These are phyloP conservation scores for Meloe dianella DNA, from an alignment of 2,888 invertebrate species.

Conservation along the genomic window DNA sequence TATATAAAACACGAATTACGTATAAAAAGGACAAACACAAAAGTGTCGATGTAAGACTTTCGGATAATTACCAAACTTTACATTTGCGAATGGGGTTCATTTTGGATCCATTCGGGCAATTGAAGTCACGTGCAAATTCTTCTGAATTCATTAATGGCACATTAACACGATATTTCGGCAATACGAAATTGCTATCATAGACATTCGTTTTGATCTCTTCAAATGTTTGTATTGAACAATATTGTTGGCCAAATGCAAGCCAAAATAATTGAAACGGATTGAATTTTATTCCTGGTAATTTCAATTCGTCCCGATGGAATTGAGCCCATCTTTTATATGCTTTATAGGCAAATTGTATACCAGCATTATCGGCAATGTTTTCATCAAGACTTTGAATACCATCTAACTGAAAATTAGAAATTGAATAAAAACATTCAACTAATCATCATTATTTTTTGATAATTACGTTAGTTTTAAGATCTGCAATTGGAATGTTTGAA, in stretches of 20 bases:
- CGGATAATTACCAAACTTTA: slow-evolving; percentile 36
- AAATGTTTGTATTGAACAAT: slow-evolving; percentile 55
- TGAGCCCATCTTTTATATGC: slow-evolving; percentile 28
- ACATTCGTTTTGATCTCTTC: slow-evolving; percentile 25
- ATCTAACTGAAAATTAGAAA: slow-evolving; percentile 26
- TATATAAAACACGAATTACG: background rate
- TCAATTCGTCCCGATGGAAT: slow-evolving; percentile 20
- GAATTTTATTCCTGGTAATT: slow-evolving; percentile 27
- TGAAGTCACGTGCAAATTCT: slow-evolving; percentile 64
- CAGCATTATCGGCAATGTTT: slow-evolving; percentile 93
- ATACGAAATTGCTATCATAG: slow-evolving; percentile 59
- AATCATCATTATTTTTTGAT: background rate
- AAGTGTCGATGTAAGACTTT: too few species aligned
- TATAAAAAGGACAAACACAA: background rate
- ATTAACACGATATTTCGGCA: slow-evolving; percentile 60
- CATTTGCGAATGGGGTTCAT: slow-evolving; percentile 66
- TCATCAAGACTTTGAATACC: slow-evolving; percentile 80
- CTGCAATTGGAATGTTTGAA: slow-evolving; percentile 78
- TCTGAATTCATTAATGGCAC: slow-evolving; percentile 64
- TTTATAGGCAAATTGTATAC: slow-evolving; percentile 79
- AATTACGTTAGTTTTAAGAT: slow-evolving; percentile 61
- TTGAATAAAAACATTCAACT: background rate
- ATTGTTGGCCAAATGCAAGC: slow-evolving; percentile 62
- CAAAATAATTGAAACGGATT: slow-evolving; percentile 59
- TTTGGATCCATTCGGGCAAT: slow-evolving; percentile 61